Base-by-base conservation (phyloP, 2,797 vertebrate genomes). In the Neoniphon sammara region DNA sequence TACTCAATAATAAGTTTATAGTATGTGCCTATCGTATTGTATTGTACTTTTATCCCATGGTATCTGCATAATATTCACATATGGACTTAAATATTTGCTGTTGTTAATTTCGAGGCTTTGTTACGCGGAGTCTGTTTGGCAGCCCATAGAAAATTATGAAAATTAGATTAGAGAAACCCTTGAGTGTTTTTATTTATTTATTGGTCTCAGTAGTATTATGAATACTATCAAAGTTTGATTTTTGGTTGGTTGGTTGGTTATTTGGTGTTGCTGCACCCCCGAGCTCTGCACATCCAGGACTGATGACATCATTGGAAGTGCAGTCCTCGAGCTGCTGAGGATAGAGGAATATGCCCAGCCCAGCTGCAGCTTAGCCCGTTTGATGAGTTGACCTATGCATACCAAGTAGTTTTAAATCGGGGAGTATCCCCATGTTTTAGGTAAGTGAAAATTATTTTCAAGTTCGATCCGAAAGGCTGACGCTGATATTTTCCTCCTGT, bases 371-470 rank as follows among this genome's bases (percentile, higher is more conserved):
- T 87, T 73, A 73, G 77, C 81, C 81, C 63, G 55, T 88, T 87
- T 89, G 83, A 92, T 82, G 86, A 89, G 83, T 72, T 76, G 83
- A 88, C 89, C 91, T 85, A 94, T 94, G 94, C 89, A 90, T 86
- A 77, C 70, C 70, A 62, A 90, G 84, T 88, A 86, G 90, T 78
- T 66, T 2, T 68, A 77, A 75, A 36, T 84, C 82, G 87, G 93
- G 93, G 94, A 91, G 89, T 21, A 70, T 79, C 93, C 93, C 93
- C 89, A 87, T 78, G 79, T 75, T 87, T 86, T 77, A 85, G 93
- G 94, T 94, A 84, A 94, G 93, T 93, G 70, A 34, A 81, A 63
- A 85, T 66, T 52, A 0, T 75, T 65, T 82, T 4, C n/a, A 17
- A 54, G 5, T 36, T 75, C 53, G 18, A 36, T 54, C 7, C 25